Evolutionary conservation across 2,113 vertebrate species (phyloP), one percentile per base, ranked within the genome.

Genomic region (Pundamilia nyererei): DNA sequence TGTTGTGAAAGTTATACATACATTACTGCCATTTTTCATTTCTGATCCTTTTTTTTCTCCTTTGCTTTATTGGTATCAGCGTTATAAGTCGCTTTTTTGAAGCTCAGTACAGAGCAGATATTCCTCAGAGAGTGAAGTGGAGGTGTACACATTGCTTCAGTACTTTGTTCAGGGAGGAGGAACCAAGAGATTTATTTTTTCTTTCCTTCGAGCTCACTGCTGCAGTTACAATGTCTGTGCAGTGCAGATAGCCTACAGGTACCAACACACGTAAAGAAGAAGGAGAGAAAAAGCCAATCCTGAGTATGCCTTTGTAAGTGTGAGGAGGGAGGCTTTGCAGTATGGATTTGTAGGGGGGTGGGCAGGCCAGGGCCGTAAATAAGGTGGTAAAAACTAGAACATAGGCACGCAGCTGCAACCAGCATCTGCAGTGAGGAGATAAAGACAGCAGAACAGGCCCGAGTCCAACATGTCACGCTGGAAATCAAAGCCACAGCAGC

Each of bases 1-100:
- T 88, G 88, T 93, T 91, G 86, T 93, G 91, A 91, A 93, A 91
- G 90, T 93, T 91, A 91, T 90, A 95, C 92, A 93, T 92, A 89
- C 92, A 91, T 93, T 90, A 89, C 87, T 86, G 85, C 77, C 87
- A 58, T 93, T 90, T 92, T 94, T 92, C 90, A 94, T 90, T 87
- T 82, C 2, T 24, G n/a, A 45, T 89, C 49, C 75, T 79, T 87
- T 79, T 42, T 70, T 72, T 72, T 7, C 85, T 79, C 40, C 54
- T 31, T 79, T 72, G 29, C 93, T 92, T 93, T 88, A 89, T 92
- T 92, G 89, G 91, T 90, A 90, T 93, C 89, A 89, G 88, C 56
- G 13, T 87, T 90, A 86, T 89, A 84, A 84, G 80, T 91, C 31
- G 83, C 81, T 83, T 89, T 68, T 94, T 89, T 92, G 91, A 93